Conservation (phyloP, 2,797 vertebrate species). For the Microtus obscurus region DNA sequence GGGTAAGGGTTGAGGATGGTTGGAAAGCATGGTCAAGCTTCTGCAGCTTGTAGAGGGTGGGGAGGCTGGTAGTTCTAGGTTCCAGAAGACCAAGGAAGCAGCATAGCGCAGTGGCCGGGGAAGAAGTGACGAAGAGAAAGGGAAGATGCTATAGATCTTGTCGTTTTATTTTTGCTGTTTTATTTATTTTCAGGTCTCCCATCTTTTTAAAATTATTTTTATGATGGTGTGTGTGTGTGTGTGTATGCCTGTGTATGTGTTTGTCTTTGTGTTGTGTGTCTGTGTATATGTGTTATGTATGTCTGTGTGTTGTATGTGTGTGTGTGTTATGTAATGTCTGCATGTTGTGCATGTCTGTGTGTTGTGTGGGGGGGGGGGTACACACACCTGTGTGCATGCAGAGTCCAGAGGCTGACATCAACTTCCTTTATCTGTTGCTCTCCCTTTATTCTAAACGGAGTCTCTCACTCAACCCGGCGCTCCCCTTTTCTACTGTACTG, state of each 20-base stretch:
- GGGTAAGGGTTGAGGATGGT: too few species aligned
- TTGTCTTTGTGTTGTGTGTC: too few species aligned
- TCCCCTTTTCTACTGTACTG: neutral
- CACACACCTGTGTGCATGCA: neutral
- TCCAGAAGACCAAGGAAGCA: too few species aligned
- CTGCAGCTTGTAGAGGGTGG: neutral
- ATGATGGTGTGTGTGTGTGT: neutral
- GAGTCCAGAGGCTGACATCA: neutral
- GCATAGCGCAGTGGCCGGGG: neutral
- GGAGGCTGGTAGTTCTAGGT: neutral
- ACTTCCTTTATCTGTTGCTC: neutral
- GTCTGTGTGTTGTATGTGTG: neutral
- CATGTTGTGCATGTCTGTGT: neutral
- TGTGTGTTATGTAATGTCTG: too few species aligned
- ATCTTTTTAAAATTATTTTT: neutral
- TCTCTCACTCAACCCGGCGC: neutral
- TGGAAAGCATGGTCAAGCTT: neutral
- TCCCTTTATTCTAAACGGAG: too few species aligned
- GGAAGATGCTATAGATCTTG: neutral
- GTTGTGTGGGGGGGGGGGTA: too few species aligned
- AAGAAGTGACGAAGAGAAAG: neutral
- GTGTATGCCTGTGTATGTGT: neutral
- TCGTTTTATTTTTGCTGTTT: constrained; percentile 3
- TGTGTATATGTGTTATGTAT: neutral
- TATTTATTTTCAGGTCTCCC: constrained; percentile 41